Evolutionary conservation across 2,797 vertebrate species (phyloP).

Genomic region (Triplophysa bombifrons): DNA sequence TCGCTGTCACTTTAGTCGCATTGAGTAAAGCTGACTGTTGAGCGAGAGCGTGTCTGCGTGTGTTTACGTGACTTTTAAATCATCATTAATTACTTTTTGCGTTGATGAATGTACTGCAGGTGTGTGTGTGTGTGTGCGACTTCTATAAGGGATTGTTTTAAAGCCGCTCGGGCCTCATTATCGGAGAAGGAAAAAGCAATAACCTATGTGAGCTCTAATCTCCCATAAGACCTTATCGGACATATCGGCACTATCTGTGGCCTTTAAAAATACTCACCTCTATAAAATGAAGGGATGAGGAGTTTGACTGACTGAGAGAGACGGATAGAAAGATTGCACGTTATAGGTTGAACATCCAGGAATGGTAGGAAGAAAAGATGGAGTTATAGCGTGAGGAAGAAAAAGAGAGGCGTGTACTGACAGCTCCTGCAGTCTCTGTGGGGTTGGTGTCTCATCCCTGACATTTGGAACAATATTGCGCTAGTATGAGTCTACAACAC

Average conservation of each 20-base stretch:
- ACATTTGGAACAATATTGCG: conserved; percentile 59
- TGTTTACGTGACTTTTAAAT: conserved; percentile 59
- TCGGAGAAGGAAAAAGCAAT: conserved; percentile 46
- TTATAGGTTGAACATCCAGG: conserved; percentile 26
- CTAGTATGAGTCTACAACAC: conserved; percentile 43
- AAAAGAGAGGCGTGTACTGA: conserved; percentile 36
- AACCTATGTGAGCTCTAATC: conserved; percentile 51
- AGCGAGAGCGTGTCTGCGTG: conserved; percentile 49
- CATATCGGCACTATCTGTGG: conserved; percentile 49
- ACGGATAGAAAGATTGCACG: conserved; percentile 27
- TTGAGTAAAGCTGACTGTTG: conserved; percentile 17
- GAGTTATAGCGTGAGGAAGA: conserved; percentile 37
- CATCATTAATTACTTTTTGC: not conserved
- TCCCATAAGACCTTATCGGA: conserved; percentile 48
- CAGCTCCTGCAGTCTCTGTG: conserved; percentile 47
- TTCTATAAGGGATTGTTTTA: conserved; percentile 26
- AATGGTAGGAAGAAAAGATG: conserved; percentile 43
- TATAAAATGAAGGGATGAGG: conserved; percentile 43
- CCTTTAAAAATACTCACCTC: conserved; percentile 56
- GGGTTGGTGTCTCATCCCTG: conserved; percentile 51
- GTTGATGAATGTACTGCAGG: not conserved
- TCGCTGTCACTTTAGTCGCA: conserved; percentile 4
- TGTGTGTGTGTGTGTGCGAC: not conserved
- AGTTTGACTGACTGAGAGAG: conserved; percentile 34
- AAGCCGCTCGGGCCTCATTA: conserved; percentile 40